phyloP scores from a whole-genome alignment of 2,888 invertebrate species.

The Ommatoiulus sabulosus region DNA sequence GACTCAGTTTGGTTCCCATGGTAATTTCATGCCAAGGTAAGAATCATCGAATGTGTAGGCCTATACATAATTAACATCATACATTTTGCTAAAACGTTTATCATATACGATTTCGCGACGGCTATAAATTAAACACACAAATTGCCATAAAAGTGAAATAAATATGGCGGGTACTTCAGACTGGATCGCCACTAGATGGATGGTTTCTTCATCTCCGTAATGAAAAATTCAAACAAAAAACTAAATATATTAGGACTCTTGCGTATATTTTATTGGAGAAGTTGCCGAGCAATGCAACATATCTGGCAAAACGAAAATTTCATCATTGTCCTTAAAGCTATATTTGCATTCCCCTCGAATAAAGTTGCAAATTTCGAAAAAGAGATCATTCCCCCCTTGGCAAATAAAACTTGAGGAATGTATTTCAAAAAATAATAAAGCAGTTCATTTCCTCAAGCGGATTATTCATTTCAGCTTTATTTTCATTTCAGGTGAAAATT shows the following conservation, averaged over 20 bases:
- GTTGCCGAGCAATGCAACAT: neutral
- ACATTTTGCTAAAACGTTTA: neutral
- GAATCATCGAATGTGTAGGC: neutral
- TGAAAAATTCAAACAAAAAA: too few relatives aligned
- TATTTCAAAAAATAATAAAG: neutral
- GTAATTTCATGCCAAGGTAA: neutral
- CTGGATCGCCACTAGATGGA: neutral
- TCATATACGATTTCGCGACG: neutral
- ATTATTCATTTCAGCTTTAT: neutral
- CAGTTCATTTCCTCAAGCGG: neutral
- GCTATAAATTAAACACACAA: neutral
- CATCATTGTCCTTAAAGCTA: neutral
- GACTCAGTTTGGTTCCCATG: neutral
- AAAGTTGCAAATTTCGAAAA: neutral
- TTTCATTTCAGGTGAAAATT: conserved; percentile 22
- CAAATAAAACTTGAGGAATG: neutral
- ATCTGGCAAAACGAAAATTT: neutral
- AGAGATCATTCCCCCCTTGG: neutral
- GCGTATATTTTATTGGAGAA: neutral
- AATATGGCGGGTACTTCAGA: neutral
- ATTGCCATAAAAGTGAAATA: conserved; percentile 1
- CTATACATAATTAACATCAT: neutral
- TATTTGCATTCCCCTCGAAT: neutral
- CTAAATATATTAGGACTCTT: neutral
- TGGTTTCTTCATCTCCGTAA: too few relatives aligned